Evolutionary conservation across 53 echinoderm and acorn worm species (phyloP), one percentile per base, ranked within the genome.

Genomic region (Apostichopus leukothele): DNA sequence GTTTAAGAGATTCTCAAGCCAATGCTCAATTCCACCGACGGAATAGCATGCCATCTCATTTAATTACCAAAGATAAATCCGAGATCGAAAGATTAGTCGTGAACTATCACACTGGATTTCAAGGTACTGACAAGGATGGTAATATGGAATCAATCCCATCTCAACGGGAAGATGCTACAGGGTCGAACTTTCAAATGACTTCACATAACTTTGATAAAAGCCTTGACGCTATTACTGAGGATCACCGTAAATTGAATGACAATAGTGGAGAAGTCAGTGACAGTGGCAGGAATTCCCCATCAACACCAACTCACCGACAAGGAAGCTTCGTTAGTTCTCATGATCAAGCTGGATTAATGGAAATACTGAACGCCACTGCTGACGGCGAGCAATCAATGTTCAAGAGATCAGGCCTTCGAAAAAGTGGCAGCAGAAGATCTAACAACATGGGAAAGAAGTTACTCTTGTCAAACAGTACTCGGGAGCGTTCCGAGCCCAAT

Each of bases 101-200:
- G 11, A 85, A 85, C 50, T 85, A 85, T 85, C 85, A 85, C 12
- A 85, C 63, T 67, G 85, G 85, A 11, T 85, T 85, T 60, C 57
- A 85, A 67, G 4, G 16, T 39, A 67, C 85, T 22, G 85, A 85
- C 7, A 67, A 76, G 50, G 85, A 67, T 67, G 85, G 85, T 85
- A 50, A 60, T 1, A 10, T 6, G 5, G 67, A 85, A 26, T 10
- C 53, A 18, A 54, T 81, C 16, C 18, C 55, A 50, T 54, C 81
- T 7, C 22, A 54, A 19, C 18, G 20, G 59, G 81, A 81, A n/a
- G 81, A 81, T 57, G 21, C 81, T 18, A 5, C 55, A 8, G 54
- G 21, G 18, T 55, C 81, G 21, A 20, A 55, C 20, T 22, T 60
- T 3, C 57, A 77, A 50, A 53, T 9, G 20, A 57, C 57, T 57